A percentile compares a stretch with the other conserved stretches of the same genome.
Conservation (phyloP, 2,113 vertebrate species). For the Rhynchomys soricoides region DNA sequence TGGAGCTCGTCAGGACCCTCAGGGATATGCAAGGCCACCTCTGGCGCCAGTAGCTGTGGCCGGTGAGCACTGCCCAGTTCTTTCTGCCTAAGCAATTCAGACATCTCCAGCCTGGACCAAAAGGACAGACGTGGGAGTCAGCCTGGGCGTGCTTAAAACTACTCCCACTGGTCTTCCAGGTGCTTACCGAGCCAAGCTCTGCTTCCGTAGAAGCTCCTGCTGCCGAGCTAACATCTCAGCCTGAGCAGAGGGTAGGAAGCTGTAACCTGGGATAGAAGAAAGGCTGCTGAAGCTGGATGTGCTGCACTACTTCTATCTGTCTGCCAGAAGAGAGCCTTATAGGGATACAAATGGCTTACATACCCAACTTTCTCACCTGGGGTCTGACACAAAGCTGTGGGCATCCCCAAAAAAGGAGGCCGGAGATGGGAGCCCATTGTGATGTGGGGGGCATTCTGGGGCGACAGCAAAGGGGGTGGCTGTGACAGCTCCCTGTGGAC, state of each 20-base stretch:
- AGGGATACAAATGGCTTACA: not conserved
- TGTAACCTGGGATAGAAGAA: constrained; percentile 88
- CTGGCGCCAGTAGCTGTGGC: constrained; percentile 89
- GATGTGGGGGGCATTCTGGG: constrained; percentile 95
- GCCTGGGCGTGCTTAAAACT: fast-evolving
- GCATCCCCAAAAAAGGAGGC: constrained; percentile 96
- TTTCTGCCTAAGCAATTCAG: constrained; percentile 95
- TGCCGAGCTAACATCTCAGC: constrained; percentile 96
- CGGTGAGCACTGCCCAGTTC: constrained; percentile 93
- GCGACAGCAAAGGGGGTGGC: constrained; percentile 94
- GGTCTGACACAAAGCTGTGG: constrained; percentile 95
- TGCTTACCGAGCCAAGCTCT: constrained; percentile 94
- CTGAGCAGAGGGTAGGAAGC: constrained; percentile 95
- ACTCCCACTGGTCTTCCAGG: fast-evolving
- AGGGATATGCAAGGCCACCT: constrained; percentile 90
- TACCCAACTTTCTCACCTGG: constrained; percentile 88
- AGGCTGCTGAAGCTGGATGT: not conserved
- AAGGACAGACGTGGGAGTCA: not conserved
- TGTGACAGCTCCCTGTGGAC: constrained; percentile 94
- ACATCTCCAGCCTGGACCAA: constrained; percentile 93
- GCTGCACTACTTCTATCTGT: not conserved
- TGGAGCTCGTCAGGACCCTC: constrained; percentile 92
- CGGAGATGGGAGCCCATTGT: constrained; percentile 95
- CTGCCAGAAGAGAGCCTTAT: not conserved
- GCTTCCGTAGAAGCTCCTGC: constrained; percentile 97